Evolutionary conservation across 2,888 invertebrate genomes (phyloP).

Genomic region (Pachycephus smyrnensis): DNA sequence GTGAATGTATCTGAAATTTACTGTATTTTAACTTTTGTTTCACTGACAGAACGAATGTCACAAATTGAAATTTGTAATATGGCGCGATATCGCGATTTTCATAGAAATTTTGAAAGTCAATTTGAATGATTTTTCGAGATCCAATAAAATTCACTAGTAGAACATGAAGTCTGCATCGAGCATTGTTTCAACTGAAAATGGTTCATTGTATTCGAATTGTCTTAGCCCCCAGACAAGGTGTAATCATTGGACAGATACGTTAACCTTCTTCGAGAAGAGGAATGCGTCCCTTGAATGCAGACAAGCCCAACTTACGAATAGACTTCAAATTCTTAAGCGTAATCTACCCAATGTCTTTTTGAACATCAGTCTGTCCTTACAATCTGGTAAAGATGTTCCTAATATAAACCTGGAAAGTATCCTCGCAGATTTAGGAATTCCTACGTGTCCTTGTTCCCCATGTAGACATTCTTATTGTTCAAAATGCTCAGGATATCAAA

Average conservation of each 20-base stretch:
- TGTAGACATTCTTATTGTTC: background rate
- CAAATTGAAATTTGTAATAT: background rate
- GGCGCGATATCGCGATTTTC: background rate
- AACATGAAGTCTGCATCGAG: background rate
- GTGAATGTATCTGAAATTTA: background rate
- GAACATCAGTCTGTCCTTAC: slow-evolving; percentile 6
- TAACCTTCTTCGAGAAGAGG: slow-evolving; percentile 10
- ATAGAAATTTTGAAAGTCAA: background rate
- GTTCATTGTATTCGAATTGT: background rate
- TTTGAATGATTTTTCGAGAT: background rate
- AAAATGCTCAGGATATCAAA: background rate
- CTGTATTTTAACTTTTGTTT: background rate
- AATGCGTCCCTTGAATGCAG: slow-evolving; percentile 15
- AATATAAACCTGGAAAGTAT: slow-evolving; percentile 14
- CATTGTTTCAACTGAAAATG: background rate
- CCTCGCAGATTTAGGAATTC: slow-evolving; percentile 8
- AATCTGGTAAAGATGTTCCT: slow-evolving; percentile 12
- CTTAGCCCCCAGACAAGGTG: background rate
- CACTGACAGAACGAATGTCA: background rate
- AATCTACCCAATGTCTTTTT: slow-evolving; percentile 7
- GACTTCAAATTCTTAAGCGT: slow-evolving; percentile 13
- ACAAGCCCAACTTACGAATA: slow-evolving; percentile 11
- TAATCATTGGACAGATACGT: slow-evolving; percentile 11
- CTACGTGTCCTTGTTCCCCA: background rate
- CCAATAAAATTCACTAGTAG: background rate